Evolutionary conservation across 2,888 invertebrate species (phyloP), one percentile per base, ranked within the genome.

Genomic region (Drosophila merina): DNA sequence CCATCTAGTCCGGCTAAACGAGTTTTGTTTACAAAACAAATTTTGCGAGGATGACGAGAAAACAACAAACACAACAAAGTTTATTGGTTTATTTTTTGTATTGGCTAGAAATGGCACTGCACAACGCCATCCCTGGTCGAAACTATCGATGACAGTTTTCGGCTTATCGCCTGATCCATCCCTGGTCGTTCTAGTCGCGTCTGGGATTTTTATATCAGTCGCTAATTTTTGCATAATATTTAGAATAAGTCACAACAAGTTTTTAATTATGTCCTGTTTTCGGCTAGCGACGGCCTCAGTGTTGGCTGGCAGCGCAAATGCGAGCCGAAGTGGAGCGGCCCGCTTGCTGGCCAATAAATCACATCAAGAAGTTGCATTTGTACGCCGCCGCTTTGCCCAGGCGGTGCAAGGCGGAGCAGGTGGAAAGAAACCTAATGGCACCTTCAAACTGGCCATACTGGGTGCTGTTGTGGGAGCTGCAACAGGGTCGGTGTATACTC

Each of bases 391-490:
- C 38, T 49, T 54, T 4, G 52, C 57, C 0, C 36, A 74, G 14
- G 26, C 68, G 28, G 54, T 58, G 2, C 3, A 9, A 20, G 64
- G 63, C 7, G 60, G 56, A 31, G 50, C 25, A 2, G 48, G 50
- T n/a, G 45, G 30, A 1, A 60, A 70, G 36, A 69, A 72, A 3
- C 67, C 77, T 1, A 60, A 75, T 40, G 89, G 91, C 44, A 89
- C 91, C n/a, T 69, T 92, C 0, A 94, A 93, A 80, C 82, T 94
- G 73, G 93, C 94, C 26, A 73, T 95, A 31, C 90, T 94, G 1
- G 94, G 95, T 69, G 93, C 93, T 1, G 92, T 93, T 81, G 91
- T 94, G 55, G 95, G 95, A 47, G 92, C 93, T 4, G 90, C 93
- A 2, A 85, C 93, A 3, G 94, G 94, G 2, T 93, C 93, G 0